phyloP scores from a whole-genome alignment of 2,888 invertebrate genomes.

The Ichneumon xanthorius region DNA sequence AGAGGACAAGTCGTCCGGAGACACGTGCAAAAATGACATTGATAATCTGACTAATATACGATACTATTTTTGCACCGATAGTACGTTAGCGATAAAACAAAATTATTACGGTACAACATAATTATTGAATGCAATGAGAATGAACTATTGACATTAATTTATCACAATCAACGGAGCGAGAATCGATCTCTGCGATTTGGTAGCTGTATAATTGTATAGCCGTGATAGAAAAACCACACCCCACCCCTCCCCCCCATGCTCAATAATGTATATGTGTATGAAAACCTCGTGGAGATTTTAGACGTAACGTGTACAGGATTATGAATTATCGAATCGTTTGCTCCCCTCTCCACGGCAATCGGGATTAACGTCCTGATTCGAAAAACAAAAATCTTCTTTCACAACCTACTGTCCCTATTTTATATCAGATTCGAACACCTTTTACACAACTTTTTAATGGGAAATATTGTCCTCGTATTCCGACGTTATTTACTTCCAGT shows the following conservation, averaged over 20 bases:
- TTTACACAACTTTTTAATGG: background rate
- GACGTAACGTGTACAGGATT: slow-evolving; percentile 26
- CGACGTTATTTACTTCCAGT: background rate
- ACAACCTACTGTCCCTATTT: background rate
- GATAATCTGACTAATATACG: slow-evolving; percentile 79
- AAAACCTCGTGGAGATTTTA: slow-evolving; percentile 21
- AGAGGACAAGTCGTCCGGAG: slow-evolving; percentile 34
- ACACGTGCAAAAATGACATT: slow-evolving; percentile 75
- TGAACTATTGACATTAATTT: slow-evolving; percentile 40
- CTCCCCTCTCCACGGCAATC: background rate
- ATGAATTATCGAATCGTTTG: slow-evolving; percentile 4
- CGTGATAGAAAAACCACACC: slow-evolving; percentile 39
- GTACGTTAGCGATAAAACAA: slow-evolving; percentile 72
- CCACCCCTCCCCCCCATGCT: slow-evolving; percentile 22
- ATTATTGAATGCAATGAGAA: slow-evolving; percentile 40
- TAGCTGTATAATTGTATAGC: slow-evolving; percentile 55
- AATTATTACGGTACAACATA: slow-evolving; percentile 48
- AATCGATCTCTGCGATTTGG: slow-evolving; percentile 16
- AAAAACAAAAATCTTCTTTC: background rate
- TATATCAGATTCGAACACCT: slow-evolving; percentile 1
- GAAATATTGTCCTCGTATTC: slow-evolving; percentile 15
- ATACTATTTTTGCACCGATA: slow-evolving; percentile 83
- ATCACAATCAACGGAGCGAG: slow-evolving; percentile 30
- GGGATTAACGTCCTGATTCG: background rate
- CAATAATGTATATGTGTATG: slow-evolving; percentile 47